Conservation (phyloP, 2,888 invertebrate species). For the Eumerus sabulonum region DNA sequence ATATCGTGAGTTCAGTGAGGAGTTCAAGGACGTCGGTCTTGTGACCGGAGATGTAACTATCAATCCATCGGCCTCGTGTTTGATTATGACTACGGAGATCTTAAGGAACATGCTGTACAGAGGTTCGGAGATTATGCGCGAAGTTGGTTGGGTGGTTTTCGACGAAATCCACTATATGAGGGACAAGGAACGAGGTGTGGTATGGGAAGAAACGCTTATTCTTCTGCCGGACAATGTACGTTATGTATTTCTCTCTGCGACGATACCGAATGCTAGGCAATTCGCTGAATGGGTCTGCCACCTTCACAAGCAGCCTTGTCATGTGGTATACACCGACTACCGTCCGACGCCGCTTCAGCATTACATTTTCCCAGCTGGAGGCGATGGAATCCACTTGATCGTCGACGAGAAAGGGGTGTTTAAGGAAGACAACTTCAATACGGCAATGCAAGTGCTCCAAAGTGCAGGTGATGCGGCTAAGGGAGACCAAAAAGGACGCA, state of each 20-base stretch:
- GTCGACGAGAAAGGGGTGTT: constrained; percentile 97
- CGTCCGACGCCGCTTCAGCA: constrained; percentile 98
- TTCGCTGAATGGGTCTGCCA: constrained; percentile 97
- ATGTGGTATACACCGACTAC: constrained; percentile 99
- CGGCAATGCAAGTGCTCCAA: constrained; percentile 95
- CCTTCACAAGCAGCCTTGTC: constrained; percentile 97
- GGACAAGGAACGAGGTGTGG: constrained; percentile 99
- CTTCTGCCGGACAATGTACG: constrained; percentile 98
- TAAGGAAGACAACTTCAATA: constrained; percentile 97
- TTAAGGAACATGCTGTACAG: constrained; percentile 98
- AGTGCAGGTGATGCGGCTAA: constrained; percentile 90
- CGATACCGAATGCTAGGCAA: constrained; percentile 99
- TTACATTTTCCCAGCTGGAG: constrained; percentile 98
- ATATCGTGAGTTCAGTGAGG: constrained; percentile 97
- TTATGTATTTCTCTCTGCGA: constrained; percentile 99
- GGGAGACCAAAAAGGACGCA: constrained; percentile 88
- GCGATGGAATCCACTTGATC: constrained; percentile 97
- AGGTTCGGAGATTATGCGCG: constrained; percentile 98
- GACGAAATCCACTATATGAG: constrained; percentile 99
- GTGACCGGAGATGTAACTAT: constrained; percentile 99
- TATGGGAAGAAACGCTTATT: constrained; percentile 98
- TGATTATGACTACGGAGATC: constrained; percentile 99
- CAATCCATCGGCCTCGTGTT: constrained; percentile 97
- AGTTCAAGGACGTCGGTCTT: constrained; percentile 98
- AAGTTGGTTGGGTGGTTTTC: constrained; percentile 99